A percentile compares a stretch with the other conserved stretches of the same genome.
Conservation (phyloP, 2,797 vertebrate genomes). For the Malurus leucopterus region DNA sequence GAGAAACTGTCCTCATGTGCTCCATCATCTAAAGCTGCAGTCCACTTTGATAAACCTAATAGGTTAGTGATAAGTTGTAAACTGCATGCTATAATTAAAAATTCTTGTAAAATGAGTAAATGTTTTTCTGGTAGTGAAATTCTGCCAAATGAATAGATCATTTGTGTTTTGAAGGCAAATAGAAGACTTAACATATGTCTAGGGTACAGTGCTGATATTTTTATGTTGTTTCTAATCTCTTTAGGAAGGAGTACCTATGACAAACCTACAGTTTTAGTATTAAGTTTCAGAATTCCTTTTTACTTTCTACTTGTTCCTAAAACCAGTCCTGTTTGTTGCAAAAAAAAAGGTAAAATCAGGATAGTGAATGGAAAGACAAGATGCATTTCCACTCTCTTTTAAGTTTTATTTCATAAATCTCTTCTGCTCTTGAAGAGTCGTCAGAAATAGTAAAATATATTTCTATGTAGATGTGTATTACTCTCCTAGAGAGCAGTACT, state of each 20-base stretch:
- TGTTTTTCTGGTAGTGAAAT: neutral
- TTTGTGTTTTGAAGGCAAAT: neutral
- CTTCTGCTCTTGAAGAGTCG: neutral
- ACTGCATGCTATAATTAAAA: neutral
- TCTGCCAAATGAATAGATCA: neutral
- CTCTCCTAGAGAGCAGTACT: neutral
- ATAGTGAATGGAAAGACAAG: neutral
- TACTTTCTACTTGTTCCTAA: neutral
- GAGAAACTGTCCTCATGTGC: constrained; percentile 67
- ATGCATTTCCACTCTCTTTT: neutral
- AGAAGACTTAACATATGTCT: neutral
- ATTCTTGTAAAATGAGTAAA: neutral
- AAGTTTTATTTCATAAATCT: neutral
- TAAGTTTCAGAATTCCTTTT: neutral
- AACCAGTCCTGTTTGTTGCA: neutral
- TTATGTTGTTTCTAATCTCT: neutral
- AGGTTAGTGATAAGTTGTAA: constrained; percentile 75
- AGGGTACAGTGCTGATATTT: neutral
- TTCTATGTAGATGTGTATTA: neutral
- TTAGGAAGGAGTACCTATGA: neutral
- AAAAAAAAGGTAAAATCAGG: neutral
- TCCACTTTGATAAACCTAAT: constrained; percentile 92
- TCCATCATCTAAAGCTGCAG: constrained; percentile 70
- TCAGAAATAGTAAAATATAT: neutral
- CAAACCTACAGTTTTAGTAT: neutral